Evolutionary conservation across 2,113 vertebrate species (phyloP).

Genomic region (Hucho hucho): DNA sequence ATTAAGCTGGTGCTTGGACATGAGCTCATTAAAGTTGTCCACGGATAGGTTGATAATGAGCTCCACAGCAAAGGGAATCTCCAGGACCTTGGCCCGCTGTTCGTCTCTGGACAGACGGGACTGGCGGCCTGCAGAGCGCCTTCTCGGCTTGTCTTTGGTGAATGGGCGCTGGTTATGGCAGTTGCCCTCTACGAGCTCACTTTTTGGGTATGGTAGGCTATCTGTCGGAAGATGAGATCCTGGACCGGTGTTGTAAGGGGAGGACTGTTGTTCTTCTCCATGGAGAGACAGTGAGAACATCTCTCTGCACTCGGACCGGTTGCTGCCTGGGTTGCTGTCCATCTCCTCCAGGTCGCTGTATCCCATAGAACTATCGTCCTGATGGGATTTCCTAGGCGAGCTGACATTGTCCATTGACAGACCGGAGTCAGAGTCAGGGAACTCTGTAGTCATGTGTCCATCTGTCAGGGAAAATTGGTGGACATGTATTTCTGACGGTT

Average conservation of each 20-base stretch:
- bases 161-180: slow-evolving; percentile 68
- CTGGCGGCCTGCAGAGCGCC: slow-evolving; percentile 54
- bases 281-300: slow-evolving; percentile 48
- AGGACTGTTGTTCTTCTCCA: slow-evolving; percentile 6
- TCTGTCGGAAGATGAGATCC: slow-evolving; percentile 18
- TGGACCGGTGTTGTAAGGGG: slow-evolving; percentile 18
- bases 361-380: slow-evolving; percentile 68
- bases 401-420: slow-evolving; percentile 74
- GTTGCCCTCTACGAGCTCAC: slow-evolving; percentile 61
- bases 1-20: slow-evolving; percentile 91
- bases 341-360: slow-evolving; percentile 79
- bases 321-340: slow-evolving; percentile 56
- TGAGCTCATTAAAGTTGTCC: slow-evolving; percentile 95
- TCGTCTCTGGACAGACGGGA: slow-evolving; percentile 81
- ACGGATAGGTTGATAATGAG: slow-evolving; percentile 95
- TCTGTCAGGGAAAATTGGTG: background rate
- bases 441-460: slow-evolving; percentile 64
- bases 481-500: slow-evolving; percentile 59
- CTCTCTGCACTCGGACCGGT: slow-evolving; percentile 48
- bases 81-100: slow-evolving; percentile 79
- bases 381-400: slow-evolving; percentile 72
- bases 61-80: slow-evolving; percentile 79
- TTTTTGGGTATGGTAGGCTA: slow-evolving; percentile 62
- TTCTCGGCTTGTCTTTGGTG: slow-evolving; percentile 76
- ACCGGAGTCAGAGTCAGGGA: slow-evolving; percentile 71